phyloP scores from a whole-genome alignment of 2,888 invertebrate genomes.

The Pristionchus japonicus region DNA sequence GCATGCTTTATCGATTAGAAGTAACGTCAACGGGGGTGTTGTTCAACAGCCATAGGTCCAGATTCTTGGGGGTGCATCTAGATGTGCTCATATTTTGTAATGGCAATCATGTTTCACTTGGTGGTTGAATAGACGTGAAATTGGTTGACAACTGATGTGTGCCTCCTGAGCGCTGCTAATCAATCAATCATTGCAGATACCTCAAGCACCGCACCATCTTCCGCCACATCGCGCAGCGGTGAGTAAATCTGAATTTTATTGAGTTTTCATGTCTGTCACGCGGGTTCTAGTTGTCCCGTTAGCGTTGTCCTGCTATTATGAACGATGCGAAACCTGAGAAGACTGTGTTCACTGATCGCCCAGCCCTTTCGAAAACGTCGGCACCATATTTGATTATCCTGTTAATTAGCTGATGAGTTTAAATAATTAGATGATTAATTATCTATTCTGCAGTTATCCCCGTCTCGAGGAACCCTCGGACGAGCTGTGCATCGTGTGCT shows the following conservation, averaged over 20 bases:
- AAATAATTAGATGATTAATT: neutral
- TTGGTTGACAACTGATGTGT: neutral
- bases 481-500: slow-evolving; percentile 48
- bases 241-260: neutral
- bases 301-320: neutral
- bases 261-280: neutral
- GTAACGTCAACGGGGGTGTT: too few relatives aligned
- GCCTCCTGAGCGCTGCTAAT: neutral
- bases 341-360: neutral
- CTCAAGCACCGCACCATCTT: slow-evolving; percentile 47
- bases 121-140: neutral
- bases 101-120: neutral
- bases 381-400: too few relatives aligned
- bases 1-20: too few relatives aligned
- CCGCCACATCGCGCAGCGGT: slow-evolving; percentile 44
- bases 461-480: slow-evolving; percentile 42
- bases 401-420: too few relatives aligned
- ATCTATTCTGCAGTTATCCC: slow-evolving; percentile 1
- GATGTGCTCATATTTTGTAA: neutral
- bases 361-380: too few relatives aligned
- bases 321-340: neutral
- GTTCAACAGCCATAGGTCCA: too few relatives aligned
- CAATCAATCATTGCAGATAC: slow-evolving; percentile 1
- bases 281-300: neutral
- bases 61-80: too few relatives aligned